Evolutionary conservation across 2,113 vertebrate genomes (phyloP), one percentile per base, ranked within the genome.

Genomic region (Pluvianellus socialis): DNA sequence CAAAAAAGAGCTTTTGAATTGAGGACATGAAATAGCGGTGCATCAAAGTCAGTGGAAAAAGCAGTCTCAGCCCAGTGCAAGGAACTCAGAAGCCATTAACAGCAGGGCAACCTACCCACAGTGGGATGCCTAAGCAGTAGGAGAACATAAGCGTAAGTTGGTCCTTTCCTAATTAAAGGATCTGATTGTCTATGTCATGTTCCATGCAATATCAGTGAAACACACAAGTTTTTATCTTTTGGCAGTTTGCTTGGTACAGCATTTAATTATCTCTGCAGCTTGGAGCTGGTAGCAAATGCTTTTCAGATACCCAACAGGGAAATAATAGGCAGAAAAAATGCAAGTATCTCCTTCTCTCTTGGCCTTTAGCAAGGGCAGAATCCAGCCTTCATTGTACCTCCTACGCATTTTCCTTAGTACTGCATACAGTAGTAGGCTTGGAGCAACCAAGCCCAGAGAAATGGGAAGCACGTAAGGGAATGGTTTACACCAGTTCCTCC

Each of bases 101-200:
- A 79, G 42, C 68, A 33, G 61, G 26, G 11, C 62, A 68, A n/a
- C 42, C n/a, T 68, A 32, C 55, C 15, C 15, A 3, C 44, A 33
- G 72, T 55, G 89, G 63, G 76, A 77, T 79, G 68, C 66, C 59
- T 50, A 14, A 79, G 72, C 75, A 91, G 79, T 12, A 38, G 75
- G 80, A 83, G 55, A n/a, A 50, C 12, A 33, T 16, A 44, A 71
- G 66, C 50, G 32, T 49, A 61, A 67, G 52, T 12, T 71, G 74
- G 79, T 88, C 33, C 79, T 86, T 79, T 58, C 88, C 82, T 83
- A 92, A 92, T 92, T 68, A 88, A 63, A 85, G 92, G 82, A 79
- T 82, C 88, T 77, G 56, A 84, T 91, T 42, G 55, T 79, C 89
- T 84, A 14, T 83, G 63, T 73, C 56, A 10, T 49, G 59, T 49